Evolutionary conservation across 1,140 invertebrate species (phyloP), one percentile per base, ranked within the genome.

Genomic region (Matsumurasca onukii): DNA sequence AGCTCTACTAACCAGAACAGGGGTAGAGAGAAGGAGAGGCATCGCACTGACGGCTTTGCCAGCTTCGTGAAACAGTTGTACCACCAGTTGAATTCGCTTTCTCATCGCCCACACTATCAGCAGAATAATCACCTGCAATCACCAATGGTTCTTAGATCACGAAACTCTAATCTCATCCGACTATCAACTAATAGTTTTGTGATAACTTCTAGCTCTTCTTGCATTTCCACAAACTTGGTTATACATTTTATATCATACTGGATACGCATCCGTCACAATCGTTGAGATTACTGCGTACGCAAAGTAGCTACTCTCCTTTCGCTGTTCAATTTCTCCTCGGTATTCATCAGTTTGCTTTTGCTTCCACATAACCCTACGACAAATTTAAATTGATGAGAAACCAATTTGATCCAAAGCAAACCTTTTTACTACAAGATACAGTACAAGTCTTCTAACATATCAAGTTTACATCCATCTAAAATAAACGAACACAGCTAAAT

Each of bases 1-100:
- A 39, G 34, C 17, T 9, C 5, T 55, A 76, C 81, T 81, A 81
- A 89, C 88, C 77, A 87, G 83, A 66, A 92, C 68, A 13, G 91
- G 91, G 79, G 92, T 88, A n/a, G 92, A 73, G 20, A 93, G 78
- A n/a, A 93, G 77, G 2, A 85, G 76, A 1, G 91, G 91, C 85
- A 92, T 90, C 2, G 83, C 77, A 24, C 79, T 78, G 13, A 93
- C 79, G 9, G 89, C 90, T 78, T 89, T 89, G 61, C 90, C 90
- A 22, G 91, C 88, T 80, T 93, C 91, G 68, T 84, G 83, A 75
- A 93, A 92, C 31, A 92, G 79, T 48, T 86, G 83, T 30, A 89
- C 84, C 0, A 91, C 89, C 59, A 92, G 78, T 30, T 81, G 78
- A 59, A 92, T 87, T 64, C 90, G 80, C 74, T 89, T 90, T 73